Evolutionary conservation across 1,140 invertebrate species (phyloP).

Genomic region (Drosophila malerkotliana): DNA sequence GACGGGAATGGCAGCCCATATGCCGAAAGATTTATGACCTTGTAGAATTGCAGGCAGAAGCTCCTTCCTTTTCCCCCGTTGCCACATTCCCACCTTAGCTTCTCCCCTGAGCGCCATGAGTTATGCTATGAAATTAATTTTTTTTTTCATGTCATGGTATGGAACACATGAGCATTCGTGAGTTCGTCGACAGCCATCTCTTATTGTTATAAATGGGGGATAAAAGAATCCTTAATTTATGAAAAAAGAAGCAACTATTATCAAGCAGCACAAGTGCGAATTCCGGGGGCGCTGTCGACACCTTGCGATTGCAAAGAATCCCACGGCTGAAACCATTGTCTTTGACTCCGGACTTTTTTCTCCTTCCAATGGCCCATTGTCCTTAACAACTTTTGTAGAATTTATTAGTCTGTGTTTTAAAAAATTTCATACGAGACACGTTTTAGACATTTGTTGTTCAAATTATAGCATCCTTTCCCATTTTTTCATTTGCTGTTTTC

Average conservation of each 20-base stretch:
- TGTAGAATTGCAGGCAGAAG: slow-evolving; percentile 57
- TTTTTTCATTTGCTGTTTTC: slow-evolving; percentile 11
- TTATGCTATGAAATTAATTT: slow-evolving; percentile 81
- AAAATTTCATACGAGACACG: slow-evolving; percentile 82
- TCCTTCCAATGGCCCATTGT: slow-evolving; percentile 20
- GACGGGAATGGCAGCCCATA: slow-evolving; percentile 66
- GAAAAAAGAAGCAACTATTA: slow-evolving; percentile 21
- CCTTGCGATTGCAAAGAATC: slow-evolving; percentile 4
- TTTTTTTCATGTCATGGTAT: slow-evolving; percentile 43
- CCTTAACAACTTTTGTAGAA: slow-evolving; percentile 30
- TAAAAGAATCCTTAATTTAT: slow-evolving; percentile 64
- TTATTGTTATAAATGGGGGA: slow-evolving; percentile 63
- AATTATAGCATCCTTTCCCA: slow-evolving; percentile 47
- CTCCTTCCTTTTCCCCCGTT: slow-evolving; percentile 8
- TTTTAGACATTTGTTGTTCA: slow-evolving; percentile 46
- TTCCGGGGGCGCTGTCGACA: slow-evolving; percentile 13
- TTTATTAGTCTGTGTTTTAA: slow-evolving; percentile 80
- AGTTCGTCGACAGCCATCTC: slow-evolving; percentile 42
- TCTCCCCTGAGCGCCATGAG: slow-evolving; percentile 51
- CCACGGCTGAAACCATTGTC: slow-evolving; percentile 31
- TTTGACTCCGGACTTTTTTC: slow-evolving; percentile 9
- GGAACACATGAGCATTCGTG: slow-evolving; percentile 49
- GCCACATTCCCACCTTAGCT: background rate
- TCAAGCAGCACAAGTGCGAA: background rate
- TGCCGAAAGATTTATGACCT: slow-evolving; percentile 77